These are phyloP conservation scores for Homalodisca vitripennis DNA, from an alignment of 1,140 invertebrate species.

Conservation along the genomic window DNA sequence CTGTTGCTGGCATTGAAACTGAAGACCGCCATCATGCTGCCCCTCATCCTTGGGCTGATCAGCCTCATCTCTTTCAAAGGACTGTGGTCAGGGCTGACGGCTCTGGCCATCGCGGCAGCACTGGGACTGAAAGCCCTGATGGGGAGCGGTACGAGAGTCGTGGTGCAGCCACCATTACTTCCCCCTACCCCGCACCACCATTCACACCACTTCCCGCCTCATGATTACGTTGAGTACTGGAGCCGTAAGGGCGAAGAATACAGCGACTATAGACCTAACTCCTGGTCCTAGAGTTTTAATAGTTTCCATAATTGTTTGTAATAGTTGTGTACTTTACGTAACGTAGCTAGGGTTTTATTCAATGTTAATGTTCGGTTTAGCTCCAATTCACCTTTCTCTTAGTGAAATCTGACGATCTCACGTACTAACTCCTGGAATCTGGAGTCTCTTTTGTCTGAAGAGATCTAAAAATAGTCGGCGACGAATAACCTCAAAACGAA, in stretches of 20 bases:
- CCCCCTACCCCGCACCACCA: neutral
- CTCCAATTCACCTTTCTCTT: too few species aligned
- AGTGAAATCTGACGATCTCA: too few species aligned
- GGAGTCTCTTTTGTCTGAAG: too few species aligned
- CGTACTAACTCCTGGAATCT: too few species aligned
- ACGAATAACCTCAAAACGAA: too few species aligned
- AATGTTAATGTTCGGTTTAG: too few species aligned
- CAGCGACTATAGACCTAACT: neutral
- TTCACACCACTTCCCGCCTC: conserved; percentile 16
- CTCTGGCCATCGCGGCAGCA: conserved; percentile 58
- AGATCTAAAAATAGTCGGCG: too few species aligned
- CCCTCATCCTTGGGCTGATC: conserved; percentile 60
- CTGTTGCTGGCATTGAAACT: conserved; percentile 60
- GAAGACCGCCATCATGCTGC: conserved; percentile 60
- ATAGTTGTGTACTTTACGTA: neutral
- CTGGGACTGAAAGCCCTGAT: conserved; percentile 54
- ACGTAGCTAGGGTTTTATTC: neutral
- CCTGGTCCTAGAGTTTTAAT: neutral
- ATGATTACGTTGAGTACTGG: conserved; percentile 30
- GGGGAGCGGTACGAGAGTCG: conserved; percentile 46
- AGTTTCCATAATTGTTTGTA: neutral
- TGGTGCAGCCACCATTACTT: conserved; percentile 37
- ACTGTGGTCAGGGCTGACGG: conserved; percentile 59
- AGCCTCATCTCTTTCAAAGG: conserved; percentile 63
- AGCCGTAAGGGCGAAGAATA: conserved; percentile 6